Evolutionary conservation across 1,140 invertebrate genomes (phyloP).

Genomic region (Heliconius himera): DNA sequence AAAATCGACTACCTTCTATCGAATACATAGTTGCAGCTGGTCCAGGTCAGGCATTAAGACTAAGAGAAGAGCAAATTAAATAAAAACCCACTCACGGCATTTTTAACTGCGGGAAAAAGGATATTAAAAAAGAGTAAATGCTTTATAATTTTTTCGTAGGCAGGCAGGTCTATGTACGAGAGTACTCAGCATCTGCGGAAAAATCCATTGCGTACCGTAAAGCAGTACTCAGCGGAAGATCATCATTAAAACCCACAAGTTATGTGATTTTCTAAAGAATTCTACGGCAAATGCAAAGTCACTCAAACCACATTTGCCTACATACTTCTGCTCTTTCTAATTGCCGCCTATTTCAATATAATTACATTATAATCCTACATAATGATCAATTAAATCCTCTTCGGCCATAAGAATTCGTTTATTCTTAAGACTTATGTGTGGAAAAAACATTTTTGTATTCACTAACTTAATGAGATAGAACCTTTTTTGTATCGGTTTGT

Average conservation of each 20-base stretch:
- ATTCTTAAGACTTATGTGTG: background rate
- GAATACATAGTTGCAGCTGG: slow-evolving; percentile 15
- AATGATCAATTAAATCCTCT: slow-evolving; percentile 20
- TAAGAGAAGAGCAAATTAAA: slow-evolving; percentile 40
- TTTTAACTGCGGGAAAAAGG: slow-evolving; percentile 19
- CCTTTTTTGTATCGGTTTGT: background rate
- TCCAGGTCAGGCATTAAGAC: slow-evolving; percentile 17
- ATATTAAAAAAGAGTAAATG: slow-evolving; percentile 30
- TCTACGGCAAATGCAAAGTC: slow-evolving; percentile 42
- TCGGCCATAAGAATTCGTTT: background rate
- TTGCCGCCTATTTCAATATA: slow-evolving; percentile 27
- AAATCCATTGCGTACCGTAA: slow-evolving; percentile 43
- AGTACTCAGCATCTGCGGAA: slow-evolving; percentile 39
- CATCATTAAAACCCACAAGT: slow-evolving; percentile 50
- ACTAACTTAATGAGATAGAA: background rate
- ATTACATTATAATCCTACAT: slow-evolving; percentile 2
- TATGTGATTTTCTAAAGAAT: slow-evolving; percentile 51
- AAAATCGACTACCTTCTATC: slow-evolving; percentile 35
- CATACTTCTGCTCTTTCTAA: slow-evolving; percentile 26
- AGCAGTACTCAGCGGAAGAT: slow-evolving; percentile 42
- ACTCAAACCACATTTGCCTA: slow-evolving; percentile 44
- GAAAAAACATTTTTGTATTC: background rate
- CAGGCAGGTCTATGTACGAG: slow-evolving; percentile 24
- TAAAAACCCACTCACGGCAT: slow-evolving; percentile 16
- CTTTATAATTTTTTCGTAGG: slow-evolving; percentile 35